phyloP scores from a whole-genome alignment of 1,140 invertebrate species.

The Nomia melanderi region DNA sequence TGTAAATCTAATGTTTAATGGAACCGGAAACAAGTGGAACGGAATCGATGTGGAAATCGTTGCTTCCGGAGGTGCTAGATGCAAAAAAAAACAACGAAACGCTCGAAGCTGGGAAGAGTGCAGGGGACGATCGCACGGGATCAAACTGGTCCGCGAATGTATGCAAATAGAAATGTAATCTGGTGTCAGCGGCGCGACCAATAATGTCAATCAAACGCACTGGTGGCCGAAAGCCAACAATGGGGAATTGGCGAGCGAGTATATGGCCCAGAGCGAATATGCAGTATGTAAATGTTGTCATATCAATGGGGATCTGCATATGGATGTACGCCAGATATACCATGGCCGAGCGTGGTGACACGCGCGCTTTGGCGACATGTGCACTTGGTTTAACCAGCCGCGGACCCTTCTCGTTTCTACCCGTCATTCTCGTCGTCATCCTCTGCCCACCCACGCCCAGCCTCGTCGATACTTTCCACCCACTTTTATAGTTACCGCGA shows the following conservation, averaged over 20 bases:
- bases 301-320: conserved; percentile 81
- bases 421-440: conserved; percentile 9
- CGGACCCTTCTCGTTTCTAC: conserved; percentile 36
- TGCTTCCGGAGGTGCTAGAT: not conserved
- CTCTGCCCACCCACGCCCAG: conserved; percentile 16
- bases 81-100: conserved; percentile 7
- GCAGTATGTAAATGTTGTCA: conserved; percentile 82
- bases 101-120: conserved; percentile 8
- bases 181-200: conserved; percentile 80
- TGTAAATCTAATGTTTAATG: too few species aligned
- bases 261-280: conserved; percentile 80
- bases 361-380: conserved; percentile 75
- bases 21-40: not conserved
- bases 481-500: conserved; percentile 18
- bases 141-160: conserved; percentile 75
- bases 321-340: conserved; percentile 78
- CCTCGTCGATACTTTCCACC: conserved; percentile 1
- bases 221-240: conserved; percentile 80
- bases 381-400: conserved; percentile 62
- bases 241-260: conserved; percentile 78
- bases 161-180: conserved; percentile 82
- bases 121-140: conserved; percentile 41
- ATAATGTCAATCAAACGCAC: conserved; percentile 82
- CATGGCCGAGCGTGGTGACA: conserved; percentile 68
- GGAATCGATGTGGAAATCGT: conserved; percentile 29